These are phyloP conservation scores for Coryphaenoides rupestris DNA, from an alignment of 2,113 vertebrate genomes.

Conservation along the genomic window DNA sequence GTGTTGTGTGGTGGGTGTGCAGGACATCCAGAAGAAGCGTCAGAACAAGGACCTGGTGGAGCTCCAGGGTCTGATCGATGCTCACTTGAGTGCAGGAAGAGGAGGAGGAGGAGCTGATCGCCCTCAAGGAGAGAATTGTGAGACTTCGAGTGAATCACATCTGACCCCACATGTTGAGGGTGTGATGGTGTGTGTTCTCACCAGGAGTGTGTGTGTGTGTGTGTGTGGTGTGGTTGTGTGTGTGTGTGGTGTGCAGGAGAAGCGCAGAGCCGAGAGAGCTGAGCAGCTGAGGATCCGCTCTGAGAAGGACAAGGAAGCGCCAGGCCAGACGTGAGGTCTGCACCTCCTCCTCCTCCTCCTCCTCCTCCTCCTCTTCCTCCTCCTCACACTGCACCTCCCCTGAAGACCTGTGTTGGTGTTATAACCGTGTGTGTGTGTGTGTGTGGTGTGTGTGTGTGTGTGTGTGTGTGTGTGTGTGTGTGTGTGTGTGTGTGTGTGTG, in stretches of 20 bases:
- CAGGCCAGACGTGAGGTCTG: conserved; percentile 88
- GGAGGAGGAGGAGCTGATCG: conserved; percentile 94
- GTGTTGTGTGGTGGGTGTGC: background rate
- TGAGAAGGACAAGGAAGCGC: conserved; percentile 94
- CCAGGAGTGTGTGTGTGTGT: background rate
- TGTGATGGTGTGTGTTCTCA: background rate
- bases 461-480: no score
- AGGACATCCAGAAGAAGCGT: conserved; percentile 99
- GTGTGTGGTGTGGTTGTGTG: background rate
- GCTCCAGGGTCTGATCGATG: conserved; percentile 93
- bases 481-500: no score
- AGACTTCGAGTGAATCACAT: conserved; percentile 49
- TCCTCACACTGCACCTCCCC: background rate
- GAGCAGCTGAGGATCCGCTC: conserved; percentile 92
- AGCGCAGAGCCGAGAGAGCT: conserved; percentile 90
- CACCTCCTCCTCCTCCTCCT: background rate
- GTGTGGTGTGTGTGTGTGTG: no score
- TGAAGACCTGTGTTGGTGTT: no score
- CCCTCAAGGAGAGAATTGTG: conserved; percentile 94
- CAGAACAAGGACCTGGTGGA: conserved; percentile 97
- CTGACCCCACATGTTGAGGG: no score
- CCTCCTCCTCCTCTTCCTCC: background rate
- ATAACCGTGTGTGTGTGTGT: no score
- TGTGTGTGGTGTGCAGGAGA: conserved; percentile 78
- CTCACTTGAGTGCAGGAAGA: conserved; percentile 91